These are phyloP conservation scores for Andrena fulva DNA, from an alignment of 2,888 invertebrate genomes.

Conservation along the genomic window DNA sequence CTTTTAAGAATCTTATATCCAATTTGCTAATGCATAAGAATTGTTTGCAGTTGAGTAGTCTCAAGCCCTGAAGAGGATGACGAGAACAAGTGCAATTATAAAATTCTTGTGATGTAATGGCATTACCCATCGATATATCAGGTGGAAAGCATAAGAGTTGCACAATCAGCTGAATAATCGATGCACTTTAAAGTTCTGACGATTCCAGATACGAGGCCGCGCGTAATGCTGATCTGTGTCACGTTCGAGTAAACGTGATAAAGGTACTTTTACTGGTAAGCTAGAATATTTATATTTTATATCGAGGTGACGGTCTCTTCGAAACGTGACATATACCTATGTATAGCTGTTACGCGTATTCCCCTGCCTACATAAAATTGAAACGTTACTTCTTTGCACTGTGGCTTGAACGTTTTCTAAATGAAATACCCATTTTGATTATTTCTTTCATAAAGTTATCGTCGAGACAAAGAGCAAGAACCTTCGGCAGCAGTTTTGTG, in stretches of 20 bases:
- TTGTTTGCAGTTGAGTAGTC: not conserved
- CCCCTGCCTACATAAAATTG: not conserved
- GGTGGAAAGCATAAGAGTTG: not conserved
- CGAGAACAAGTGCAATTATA: not conserved
- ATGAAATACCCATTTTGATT: not conserved
- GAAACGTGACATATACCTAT: not conserved
- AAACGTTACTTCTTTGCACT: not conserved
- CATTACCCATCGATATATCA: not conserved
- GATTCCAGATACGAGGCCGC: not conserved
- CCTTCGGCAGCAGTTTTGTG: not conserved
- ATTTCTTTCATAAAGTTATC: not conserved
- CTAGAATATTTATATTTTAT: slow-evolving; percentile 6
- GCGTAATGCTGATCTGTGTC: not conserved
- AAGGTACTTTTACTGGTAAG: not conserved
- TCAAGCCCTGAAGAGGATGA: not conserved
- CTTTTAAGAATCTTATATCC: not conserved
- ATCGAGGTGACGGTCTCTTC: not conserved
- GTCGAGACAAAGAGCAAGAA: not conserved
- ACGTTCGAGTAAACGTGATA: not conserved
- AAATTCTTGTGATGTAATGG: not conserved
- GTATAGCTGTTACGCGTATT: not conserved
- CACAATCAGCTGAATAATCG: not conserved
- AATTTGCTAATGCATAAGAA: not conserved
- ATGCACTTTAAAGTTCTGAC: not conserved
- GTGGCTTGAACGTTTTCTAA: not conserved